Conservation (phyloP, 2,113 vertebrate species). For the Onychostoma macrolepis region DNA sequence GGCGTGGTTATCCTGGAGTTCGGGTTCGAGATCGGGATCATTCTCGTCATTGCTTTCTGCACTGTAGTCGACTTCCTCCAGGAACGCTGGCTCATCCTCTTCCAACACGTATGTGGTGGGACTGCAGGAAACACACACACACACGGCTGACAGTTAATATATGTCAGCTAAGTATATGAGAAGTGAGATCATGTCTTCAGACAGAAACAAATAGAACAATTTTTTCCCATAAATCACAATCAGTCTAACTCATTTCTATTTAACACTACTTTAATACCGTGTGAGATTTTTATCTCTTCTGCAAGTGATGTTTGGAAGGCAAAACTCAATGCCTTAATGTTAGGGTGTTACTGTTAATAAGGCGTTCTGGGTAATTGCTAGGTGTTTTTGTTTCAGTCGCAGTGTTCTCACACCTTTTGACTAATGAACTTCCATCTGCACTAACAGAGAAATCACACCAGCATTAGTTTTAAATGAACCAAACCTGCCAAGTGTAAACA, state of each 20-base stretch:
- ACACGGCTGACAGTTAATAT: constrained; percentile 34
- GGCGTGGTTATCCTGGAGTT: constrained; percentile 70
- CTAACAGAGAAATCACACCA: background rate
- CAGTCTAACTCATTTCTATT: background rate
- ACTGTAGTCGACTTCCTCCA: constrained; percentile 98
- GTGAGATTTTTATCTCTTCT: background rate
- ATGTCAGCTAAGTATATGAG: background rate
- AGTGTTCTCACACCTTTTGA: background rate
- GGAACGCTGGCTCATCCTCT: constrained; percentile 94
- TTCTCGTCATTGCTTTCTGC: constrained; percentile 93
- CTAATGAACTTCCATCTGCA: background rate
- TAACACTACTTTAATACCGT: background rate
- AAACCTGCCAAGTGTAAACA: background rate
- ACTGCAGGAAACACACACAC: constrained; percentile 66
- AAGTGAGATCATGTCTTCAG: constrained; percentile 44
- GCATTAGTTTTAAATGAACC: background rate
- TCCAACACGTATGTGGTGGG: constrained; percentile 92
- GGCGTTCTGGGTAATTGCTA: background rate
- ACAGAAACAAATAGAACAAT: background rate
- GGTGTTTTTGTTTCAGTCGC: background rate
- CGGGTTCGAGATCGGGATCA: constrained; percentile 69
- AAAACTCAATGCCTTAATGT: background rate
- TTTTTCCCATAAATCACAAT: background rate
- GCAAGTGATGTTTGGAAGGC: background rate
- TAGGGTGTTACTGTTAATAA: background rate